Base-by-base conservation (phyloP, 2,888 invertebrate genomes). In the Thymelicus lineola region DNA sequence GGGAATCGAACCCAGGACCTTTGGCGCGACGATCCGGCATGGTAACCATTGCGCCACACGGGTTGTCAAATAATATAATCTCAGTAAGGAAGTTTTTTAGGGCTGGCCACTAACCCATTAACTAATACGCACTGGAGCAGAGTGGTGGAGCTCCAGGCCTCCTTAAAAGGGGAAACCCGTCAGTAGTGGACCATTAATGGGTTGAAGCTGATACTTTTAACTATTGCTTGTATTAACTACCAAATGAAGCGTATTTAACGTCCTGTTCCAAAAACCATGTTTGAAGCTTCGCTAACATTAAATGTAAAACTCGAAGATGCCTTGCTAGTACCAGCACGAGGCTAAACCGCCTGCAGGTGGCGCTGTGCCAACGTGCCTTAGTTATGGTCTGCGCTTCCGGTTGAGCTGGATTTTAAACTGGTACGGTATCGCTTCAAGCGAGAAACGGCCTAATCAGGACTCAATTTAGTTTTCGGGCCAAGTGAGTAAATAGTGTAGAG, bases 281-380 rank as follows among this genome's bases (percentile, higher is more conserved):
- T 50, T 6, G 15, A 7, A 15, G 15, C 9, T 6, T 7, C 50
- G 17, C 15, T 53, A 53, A 53, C 60, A 45, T 60, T 60, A 62
- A 62, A 48, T 62, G 7, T 48, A 46, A 28, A 50, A 62, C 50
- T 62, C 20, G 61, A 46, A 62, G 62, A 35, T 62, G 36, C 36
- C 15, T 35, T 36, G 50, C 15, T 62, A 15, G 48, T 48, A 50
- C 61, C 46, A 62, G 62, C 62, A 50, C 46, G 35, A 50, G 35
- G 62, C 62, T 62, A 62, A 62, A 61, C 46, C 61, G 62, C 10
- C 61, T 46, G 62, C 62, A 62, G 62, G 62, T 62, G 62, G 62
- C 62, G 62, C 9, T 36, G 48, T 62, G 62, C 62, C 62, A 62
- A 62, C 35, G 35, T 62, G 36, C 58, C 50, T 62, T 62, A 62